Evolutionary conservation across 2,797 vertebrate genomes (phyloP), one percentile per base, ranked within the genome.

Genomic region (Hipposideros larvatus): DNA sequence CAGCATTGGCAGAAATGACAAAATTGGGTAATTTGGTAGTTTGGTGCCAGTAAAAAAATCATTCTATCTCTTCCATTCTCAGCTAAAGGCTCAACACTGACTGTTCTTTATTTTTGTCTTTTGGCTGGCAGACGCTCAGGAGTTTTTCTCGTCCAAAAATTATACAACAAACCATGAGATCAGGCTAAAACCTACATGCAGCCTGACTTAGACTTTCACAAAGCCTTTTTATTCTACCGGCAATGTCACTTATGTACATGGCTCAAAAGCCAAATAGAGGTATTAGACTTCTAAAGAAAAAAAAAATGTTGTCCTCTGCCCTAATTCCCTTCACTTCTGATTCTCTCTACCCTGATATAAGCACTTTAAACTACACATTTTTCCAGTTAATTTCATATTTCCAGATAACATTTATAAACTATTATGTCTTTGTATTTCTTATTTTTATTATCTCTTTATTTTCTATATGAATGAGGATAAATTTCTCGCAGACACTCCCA

Each of bases 81-180:
- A 46, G 65, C 53, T 65, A 71, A 79, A 79, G 22, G 37, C 13
- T 95, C 73, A 85, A 83, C 70, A 68, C 11, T 84, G 41, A 61
- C 59, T 75, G 78, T 75, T 90, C 24, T 93, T 87, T 85, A 85
- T 59, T 90, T 68, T 79, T 86, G 86, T 61, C 26, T 85, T 86
- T 70, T 55, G 55, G 34, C 34, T 90, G 34, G 22, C 37, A 66
- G 34, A 80, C 73, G 90, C 18, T 55, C 74, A 51, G 59, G 34
- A 75, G 28, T 73, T 86, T 71, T 28, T 59, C 61, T 71, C 63
- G 34, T 53, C 31, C 18, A 41, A 90, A 85, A 90, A 34, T 53
- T 57, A 71, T 70, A 41, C 61, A 90, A 71, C 53, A 59, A 80
- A 75, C 28, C 43, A 43, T 63, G 34, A 83, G 7, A 21, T 71